Evolutionary conservation across 2,113 vertebrate genomes (phyloP), one percentile per base, ranked within the genome.

Genomic region (Zosterops borbonicus): DNA sequence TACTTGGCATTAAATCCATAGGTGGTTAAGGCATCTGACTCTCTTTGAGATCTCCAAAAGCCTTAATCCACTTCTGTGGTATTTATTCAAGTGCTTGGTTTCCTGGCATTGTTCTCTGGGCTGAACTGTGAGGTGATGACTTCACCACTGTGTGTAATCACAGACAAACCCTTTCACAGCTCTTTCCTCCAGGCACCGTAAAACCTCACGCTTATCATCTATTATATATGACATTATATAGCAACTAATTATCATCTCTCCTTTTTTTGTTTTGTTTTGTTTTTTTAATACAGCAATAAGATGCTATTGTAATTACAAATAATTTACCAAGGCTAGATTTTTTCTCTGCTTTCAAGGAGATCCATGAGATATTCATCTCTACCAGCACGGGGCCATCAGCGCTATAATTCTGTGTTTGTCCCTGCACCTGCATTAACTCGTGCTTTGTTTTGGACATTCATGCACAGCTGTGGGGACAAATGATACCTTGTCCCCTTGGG

Each of bases 71-170:
- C 28, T 85, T 59, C 74, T 60, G 27, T 21, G 64, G 35, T 23
- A 25, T 56, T 42, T 67, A 71, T 71, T 90, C 44, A 53, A 71
- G 50, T 7, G 18, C 19, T 68, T 31, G 22, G 14, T 60, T 93
- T 71, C 69, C 53, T 68, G 28, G 23, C 2, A 1, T 14, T 39
- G 18, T 24, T 89, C 44, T 65, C 68, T 0, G 2, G 37, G 53
- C 37, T 20, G 15, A 49, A 15, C 29, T 35, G 28, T 0, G 0
- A 64, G 35, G 22, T 46, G n/a, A 77, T 0, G 0, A 25, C 25
- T 80, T 73, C 56, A 52, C 39, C 0, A 0, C 53, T 37, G 15
- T 18, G 12, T 16, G 18, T 25, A 33, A n/a, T 56, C 58, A 27
- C 25, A 33, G 47, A 6, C 29, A 87, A 89, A 63, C 8, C 16